Evolutionary conservation across 2,113 vertebrate genomes (phyloP), one percentile per base, ranked within the genome.

Genomic region (Saguinus midas): DNA sequence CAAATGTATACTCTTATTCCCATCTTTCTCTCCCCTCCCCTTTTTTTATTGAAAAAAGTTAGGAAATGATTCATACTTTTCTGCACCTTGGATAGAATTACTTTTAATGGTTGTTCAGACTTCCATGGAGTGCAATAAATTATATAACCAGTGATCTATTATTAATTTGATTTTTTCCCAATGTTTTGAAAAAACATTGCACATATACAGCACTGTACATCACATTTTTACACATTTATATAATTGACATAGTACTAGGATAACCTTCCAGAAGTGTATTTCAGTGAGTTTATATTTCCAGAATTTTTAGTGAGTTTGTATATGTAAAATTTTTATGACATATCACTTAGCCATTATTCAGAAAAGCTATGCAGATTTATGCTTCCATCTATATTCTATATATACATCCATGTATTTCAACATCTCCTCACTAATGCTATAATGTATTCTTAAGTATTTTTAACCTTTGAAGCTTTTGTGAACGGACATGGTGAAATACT

Each of bases 241-340:
- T 75, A 86, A 90, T 75, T 95, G 32, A n/a, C 21, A 12, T 87
- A 37, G 21, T 86, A 80, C 64, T 78, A 72, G 32, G 70, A 61
- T 88, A 84, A 92, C 78, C 70, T 83, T 50, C 40, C 83, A 40
- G 50, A 94, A 87, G 23, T 95, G 0, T 87, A 93, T 32, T 87
- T 95, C 13, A 93, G 13, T 90, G 29, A 76, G 40, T 93, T 64
- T 86, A 4, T 89, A 57, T 66, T 81, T 91, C 52, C 91, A 29
- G 55, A 84, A 57, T 94, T 70, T 87, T 95, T 8, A 93, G 13
- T 90, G 29, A 76, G 40, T 93, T 64, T 86, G 4, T 89, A 57
- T 66, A 75, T 91, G 45, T 94, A 29, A 61, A 84, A 57, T 94
- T 61, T 94, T 90, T 16, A 57, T 95, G 87, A 83, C 20, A 35